Percentiles rank a stretch among this genome's conserved stretches.
phyloP scores from a whole-genome alignment of 2,113 vertebrate genomes.

The Scalopus aquaticus region DNA sequence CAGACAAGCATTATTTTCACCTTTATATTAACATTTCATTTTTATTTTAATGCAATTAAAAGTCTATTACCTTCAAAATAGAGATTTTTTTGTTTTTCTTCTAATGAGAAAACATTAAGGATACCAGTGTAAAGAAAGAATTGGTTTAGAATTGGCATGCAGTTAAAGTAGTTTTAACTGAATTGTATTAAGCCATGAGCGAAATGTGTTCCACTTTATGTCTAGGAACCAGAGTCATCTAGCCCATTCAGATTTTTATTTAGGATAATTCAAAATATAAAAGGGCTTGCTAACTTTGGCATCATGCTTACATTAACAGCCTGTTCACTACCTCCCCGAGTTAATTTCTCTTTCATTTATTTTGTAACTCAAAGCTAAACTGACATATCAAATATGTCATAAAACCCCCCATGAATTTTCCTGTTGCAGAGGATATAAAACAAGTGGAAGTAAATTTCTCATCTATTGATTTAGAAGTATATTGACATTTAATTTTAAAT shows the following conservation, averaged over 20 bases:
- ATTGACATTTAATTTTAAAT: conserved; percentile 19
- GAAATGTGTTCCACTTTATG: background rate
- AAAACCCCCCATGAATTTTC: background rate
- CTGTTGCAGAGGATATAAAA: background rate
- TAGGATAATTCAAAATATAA: background rate
- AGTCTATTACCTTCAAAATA: conserved; percentile 21
- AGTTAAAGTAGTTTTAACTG: background rate
- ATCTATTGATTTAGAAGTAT: background rate
- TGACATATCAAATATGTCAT: background rate
- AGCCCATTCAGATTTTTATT: background rate
- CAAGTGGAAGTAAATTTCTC: background rate
- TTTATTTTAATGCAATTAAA: background rate
- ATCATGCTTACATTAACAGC: background rate
- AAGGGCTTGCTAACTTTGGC: background rate
- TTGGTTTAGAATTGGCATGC: background rate
- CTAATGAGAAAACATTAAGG: background rate
- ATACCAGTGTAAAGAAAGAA: background rate
- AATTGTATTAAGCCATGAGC: background rate
- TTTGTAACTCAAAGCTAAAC: background rate
- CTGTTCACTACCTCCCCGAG: background rate
- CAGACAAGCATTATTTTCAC: background rate
- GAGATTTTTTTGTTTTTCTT: background rate
- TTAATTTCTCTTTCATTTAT: background rate
- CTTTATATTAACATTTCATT: background rate
- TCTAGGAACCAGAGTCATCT: background rate